Conservation (phyloP, 2,888 invertebrate species). For the Octonoba sinensis region DNA sequence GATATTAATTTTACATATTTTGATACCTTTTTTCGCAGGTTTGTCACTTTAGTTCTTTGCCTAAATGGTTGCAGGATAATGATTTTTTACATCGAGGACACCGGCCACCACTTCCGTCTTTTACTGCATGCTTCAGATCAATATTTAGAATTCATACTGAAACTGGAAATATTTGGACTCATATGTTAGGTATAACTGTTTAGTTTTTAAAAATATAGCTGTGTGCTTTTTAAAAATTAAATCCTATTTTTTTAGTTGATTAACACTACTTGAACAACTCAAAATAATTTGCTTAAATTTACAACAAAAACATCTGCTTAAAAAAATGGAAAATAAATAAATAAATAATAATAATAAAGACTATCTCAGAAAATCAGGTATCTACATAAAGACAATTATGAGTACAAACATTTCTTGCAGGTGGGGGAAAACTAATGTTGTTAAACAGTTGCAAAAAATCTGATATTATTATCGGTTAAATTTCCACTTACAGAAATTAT, state of each 20-base stretch:
- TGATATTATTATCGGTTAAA: too few species aligned
- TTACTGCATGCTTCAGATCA: conserved; percentile 74
- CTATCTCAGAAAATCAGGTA: too few species aligned
- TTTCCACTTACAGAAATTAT: too few species aligned
- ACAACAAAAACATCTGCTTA: too few species aligned
- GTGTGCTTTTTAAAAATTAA: background rate
- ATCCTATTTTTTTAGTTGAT: background rate
- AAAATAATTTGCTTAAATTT: background rate
- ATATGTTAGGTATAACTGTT: conserved; percentile 78
- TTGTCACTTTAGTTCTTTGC: conserved; percentile 74
- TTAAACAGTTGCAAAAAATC: too few species aligned
- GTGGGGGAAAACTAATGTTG: too few species aligned
- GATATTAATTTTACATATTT: too few species aligned
- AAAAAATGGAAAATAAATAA: too few species aligned
- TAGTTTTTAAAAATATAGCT: too few species aligned
- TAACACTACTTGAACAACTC: background rate
- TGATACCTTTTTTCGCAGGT: conserved; percentile 69
- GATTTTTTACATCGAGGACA: conserved; percentile 75
- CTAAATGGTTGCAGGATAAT: conserved; percentile 76
- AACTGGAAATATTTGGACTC: conserved; percentile 99
- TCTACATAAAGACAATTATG: too few species aligned
- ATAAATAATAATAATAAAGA: too few species aligned
- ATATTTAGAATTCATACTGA: conserved; percentile 93
- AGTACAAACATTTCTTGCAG: too few species aligned
- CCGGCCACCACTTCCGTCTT: conserved; percentile 75